Conservation (phyloP, 2,113 vertebrate genomes). For the Petroica traversi region DNA sequence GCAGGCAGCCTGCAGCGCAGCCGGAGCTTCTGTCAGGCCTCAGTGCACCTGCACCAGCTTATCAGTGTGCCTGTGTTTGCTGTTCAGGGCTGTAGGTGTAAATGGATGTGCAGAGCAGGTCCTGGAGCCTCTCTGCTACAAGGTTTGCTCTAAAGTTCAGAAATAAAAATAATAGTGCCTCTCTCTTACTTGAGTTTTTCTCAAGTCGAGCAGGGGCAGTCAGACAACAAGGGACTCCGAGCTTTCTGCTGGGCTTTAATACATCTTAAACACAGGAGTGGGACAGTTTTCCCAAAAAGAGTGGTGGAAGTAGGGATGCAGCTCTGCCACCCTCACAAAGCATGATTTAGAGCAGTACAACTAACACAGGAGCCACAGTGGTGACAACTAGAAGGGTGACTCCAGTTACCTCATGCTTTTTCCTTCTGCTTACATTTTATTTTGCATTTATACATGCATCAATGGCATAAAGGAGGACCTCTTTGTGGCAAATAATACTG, state of each 20-base stretch:
- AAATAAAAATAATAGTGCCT: background rate
- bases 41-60: conserved; percentile 31
- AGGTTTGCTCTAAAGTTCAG: background rate
- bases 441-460: background rate
- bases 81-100: background rate
- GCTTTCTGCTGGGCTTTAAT: background rate
- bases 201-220: background rate
- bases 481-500: background rate
- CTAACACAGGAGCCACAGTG: background rate
- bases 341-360: background rate
- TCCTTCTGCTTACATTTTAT: background rate
- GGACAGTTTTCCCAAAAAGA: background rate
- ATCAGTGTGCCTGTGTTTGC: background rate
- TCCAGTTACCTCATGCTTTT: background rate
- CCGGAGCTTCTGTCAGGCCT: conserved; percentile 1
- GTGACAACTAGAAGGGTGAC: background rate
- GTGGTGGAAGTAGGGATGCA: background rate
- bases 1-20: conserved; percentile 7
- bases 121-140: background rate
- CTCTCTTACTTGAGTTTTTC: background rate
- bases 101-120: background rate
- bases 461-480: background rate
- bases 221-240: background rate
- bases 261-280: background rate
- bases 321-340: background rate